A percentile compares a stretch with the other conserved stretches of the same genome.
These are phyloP conservation scores for Pseudopleuronectes americanus DNA, from an alignment of 2,797 vertebrate genomes.

Conservation along the genomic window DNA sequence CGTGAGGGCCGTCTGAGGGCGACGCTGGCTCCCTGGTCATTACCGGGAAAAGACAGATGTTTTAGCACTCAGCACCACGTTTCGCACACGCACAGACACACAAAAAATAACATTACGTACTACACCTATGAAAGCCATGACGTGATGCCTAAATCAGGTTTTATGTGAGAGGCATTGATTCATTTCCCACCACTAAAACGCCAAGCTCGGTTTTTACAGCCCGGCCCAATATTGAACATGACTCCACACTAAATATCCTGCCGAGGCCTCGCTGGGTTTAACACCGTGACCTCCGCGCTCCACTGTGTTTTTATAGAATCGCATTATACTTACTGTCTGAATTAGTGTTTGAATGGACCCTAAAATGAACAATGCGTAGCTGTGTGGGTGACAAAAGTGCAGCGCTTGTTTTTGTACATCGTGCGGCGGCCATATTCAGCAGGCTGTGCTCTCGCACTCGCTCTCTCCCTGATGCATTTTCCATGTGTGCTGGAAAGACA, in stretches of 20 bases:
- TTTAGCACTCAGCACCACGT: constrained; percentile 59
- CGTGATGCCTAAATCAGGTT: constrained; percentile 71
- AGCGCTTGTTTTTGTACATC: constrained; percentile 55
- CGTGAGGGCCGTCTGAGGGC: constrained; percentile 64
- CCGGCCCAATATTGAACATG: constrained; percentile 60
- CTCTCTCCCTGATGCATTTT: constrained; percentile 76
- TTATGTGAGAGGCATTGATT: constrained; percentile 75
- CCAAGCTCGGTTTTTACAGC: constrained; percentile 58
- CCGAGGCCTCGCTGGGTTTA: constrained; percentile 49
- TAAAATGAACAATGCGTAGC: constrained; percentile 56
- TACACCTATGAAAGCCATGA: constrained; percentile 62
- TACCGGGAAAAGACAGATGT: constrained; percentile 78
- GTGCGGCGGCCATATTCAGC: constrained; percentile 56
- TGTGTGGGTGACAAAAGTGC: constrained; percentile 46
- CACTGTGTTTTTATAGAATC: constrained; percentile 45
- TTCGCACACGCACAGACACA: constrained; percentile 25
- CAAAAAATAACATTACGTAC: constrained; percentile 49
- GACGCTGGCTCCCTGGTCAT: constrained; percentile 68
- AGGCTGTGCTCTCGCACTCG: constrained; percentile 46
- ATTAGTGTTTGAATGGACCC: constrained; percentile 63
- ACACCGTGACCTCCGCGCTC: constrained; percentile 36
- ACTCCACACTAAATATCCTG: constrained; percentile 58
- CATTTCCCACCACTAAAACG: constrained; percentile 71
- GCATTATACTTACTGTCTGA: constrained; percentile 53
- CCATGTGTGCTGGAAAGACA: constrained; percentile 84